phyloP scores from a whole-genome alignment of 35 echinoderm and acorn worm genomes.

The Nesometra sesokonis region DNA sequence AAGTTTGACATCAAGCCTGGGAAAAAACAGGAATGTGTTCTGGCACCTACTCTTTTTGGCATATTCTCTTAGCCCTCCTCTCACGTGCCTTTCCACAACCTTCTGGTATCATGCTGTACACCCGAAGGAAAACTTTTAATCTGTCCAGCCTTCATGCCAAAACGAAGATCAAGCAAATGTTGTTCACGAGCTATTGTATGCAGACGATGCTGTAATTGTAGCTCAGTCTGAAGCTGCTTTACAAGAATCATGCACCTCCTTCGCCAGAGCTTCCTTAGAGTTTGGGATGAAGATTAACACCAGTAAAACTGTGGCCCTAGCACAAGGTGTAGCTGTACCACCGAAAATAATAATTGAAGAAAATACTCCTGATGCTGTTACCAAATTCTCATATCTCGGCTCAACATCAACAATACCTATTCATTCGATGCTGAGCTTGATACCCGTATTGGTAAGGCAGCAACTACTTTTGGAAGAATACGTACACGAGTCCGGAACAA shows the following conservation, averaged over 20 bases:
- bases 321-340: neutral
- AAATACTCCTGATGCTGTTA: no score
- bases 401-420: neutral
- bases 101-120: no score
- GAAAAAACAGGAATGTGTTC: no score
- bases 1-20: no score
- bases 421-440: slow-evolving; percentile 22
- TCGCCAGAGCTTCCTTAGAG: neutral
- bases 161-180: neutral
- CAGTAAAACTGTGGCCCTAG: neutral
- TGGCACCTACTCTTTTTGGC: no score
- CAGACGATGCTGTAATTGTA: neutral
- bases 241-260: neutral
- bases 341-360: neutral
- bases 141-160: neutral
- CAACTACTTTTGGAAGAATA: slow-evolving; percentile 7
- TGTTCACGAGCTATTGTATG: neutral
- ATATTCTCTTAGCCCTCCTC: no score
- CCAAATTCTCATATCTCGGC: no score
- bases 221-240: no score
- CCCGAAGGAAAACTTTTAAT: no score
- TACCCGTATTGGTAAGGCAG: neutral
- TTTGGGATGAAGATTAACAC: neutral
- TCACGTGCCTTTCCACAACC: no score
- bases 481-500: slow-evolving; percentile 4